phyloP scores from a whole-genome alignment of 2,888 invertebrate genomes.

The Sarcophaga caerulescens region DNA sequence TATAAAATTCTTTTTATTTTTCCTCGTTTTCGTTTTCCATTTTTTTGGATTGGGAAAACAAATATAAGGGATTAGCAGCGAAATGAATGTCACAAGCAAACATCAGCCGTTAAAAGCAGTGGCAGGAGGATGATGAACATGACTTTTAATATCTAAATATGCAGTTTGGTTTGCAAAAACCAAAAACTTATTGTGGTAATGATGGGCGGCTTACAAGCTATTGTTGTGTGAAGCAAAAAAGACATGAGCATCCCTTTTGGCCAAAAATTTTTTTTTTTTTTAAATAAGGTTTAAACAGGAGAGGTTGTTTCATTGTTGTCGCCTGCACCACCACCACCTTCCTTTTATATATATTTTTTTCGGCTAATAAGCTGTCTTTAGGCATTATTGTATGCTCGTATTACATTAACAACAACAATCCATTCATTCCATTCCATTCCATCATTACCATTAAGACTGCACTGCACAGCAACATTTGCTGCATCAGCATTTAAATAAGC shows the following conservation, averaged over 20 bases:
- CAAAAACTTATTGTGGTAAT: no score
- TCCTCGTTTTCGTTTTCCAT: constrained; percentile 3
- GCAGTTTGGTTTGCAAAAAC: constrained; percentile 43
- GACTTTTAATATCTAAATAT: constrained; percentile 64
- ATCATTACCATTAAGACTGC: not conserved
- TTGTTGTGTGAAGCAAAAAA: no score
- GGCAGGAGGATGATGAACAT: constrained; percentile 33
- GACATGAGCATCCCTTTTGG: no score
- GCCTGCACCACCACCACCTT: not conserved
- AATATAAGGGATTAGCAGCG: constrained; percentile 77
- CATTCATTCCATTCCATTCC: not conserved
- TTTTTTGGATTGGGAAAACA: constrained; percentile 69
- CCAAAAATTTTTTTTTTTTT: no score
- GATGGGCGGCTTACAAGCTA: no score
- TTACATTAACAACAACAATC: not conserved
- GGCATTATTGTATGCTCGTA: no score
- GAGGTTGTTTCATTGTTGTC: no score
- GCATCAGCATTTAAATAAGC: constrained; percentile 69
- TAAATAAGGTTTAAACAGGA: no score
- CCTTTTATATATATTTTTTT: not conserved
- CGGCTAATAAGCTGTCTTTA: constrained; percentile 17
- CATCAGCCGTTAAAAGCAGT: constrained; percentile 1
- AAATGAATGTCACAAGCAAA: constrained; percentile 64
- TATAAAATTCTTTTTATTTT: constrained; percentile 1
- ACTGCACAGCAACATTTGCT: constrained; percentile 57